Conservation (phyloP, 2,888 invertebrate genomes). For the Cephus rjabovi region DNA sequence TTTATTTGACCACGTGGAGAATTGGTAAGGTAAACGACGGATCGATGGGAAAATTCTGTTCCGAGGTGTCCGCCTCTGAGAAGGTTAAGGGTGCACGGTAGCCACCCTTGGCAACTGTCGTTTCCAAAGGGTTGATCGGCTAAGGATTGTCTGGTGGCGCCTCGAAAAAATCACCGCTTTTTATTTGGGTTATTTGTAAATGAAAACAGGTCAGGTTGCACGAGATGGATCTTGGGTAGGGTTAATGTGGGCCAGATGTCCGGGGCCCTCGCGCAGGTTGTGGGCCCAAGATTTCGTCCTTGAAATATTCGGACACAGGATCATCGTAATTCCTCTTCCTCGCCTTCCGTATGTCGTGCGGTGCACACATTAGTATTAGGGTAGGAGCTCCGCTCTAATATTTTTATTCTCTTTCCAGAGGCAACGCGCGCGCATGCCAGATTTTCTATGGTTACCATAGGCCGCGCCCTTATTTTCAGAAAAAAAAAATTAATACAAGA, state of each 20-base stretch:
- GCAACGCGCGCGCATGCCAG: conserved; percentile 1
- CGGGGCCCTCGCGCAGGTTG: conserved; percentile 34
- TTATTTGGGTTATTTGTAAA: conserved; percentile 34
- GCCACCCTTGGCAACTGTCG: background rate
- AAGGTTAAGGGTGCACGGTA: background rate
- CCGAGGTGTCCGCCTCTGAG: background rate
- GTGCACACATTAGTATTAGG: background rate
- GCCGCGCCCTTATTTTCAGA: background rate
- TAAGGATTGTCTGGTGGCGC: background rate
- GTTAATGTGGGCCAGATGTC: conserved; percentile 35
- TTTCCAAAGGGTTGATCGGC: background rate
- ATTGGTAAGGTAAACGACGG: background rate
- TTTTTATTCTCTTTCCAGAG: background rate
- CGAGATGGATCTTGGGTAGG: conserved; percentile 16
- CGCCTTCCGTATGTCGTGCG: conserved; percentile 36
- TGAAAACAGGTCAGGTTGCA: conserved; percentile 27
- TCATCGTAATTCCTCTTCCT: conserved; percentile 1
- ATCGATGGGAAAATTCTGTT: background rate
- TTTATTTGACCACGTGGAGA: conserved; percentile 30
- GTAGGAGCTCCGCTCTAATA: background rate
- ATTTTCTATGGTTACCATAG: background rate
- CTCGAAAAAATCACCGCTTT: conserved; percentile 31
- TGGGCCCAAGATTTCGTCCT: conserved; percentile 10
- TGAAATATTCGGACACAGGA: background rate
- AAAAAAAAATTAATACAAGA: background rate